Evolutionary conservation across 2,888 invertebrate species (phyloP).

Genomic region (Autographa gamma): DNA sequence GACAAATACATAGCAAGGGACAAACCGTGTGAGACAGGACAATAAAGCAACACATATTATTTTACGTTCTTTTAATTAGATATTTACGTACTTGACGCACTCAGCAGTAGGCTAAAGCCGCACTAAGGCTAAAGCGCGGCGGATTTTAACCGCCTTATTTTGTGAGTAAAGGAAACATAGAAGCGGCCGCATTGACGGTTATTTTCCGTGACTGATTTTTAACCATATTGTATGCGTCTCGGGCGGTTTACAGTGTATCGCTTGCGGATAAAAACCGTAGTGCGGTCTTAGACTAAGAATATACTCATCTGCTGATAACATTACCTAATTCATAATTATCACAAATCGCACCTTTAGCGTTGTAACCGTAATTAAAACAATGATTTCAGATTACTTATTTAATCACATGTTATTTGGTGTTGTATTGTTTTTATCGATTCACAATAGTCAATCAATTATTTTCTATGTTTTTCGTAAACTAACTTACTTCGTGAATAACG

Average conservation of each 20-base stretch:
- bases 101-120: no score
- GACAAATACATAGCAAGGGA: constrained; percentile 31
- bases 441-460: constrained; percentile 50
- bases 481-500: constrained; percentile 28
- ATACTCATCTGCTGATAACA: neutral
- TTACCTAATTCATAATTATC: constrained; percentile 20
- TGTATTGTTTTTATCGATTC: constrained; percentile 57
- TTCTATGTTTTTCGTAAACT: constrained; percentile 23
- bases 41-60: constrained; percentile 5
- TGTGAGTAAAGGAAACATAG: no score
- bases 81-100: constrained; percentile 20
- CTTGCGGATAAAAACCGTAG: no score
- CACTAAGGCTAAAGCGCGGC: no score
- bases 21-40: constrained; percentile 2
- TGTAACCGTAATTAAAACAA: constrained; percentile 56
- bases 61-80: constrained; percentile 11
- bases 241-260: no score
- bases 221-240: no score
- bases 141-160: no score
- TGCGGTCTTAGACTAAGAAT: no score
- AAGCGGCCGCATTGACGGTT: no score
- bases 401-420: constrained; percentile 73
- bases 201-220: no score
- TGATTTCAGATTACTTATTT: constrained; percentile 57
- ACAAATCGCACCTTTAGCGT: constrained; percentile 52